Percentiles rank a stretch among this genome's conserved stretches.
Conservation (phyloP, 2,888 invertebrate genomes). For the Hofmannophila pseudospretella region DNA sequence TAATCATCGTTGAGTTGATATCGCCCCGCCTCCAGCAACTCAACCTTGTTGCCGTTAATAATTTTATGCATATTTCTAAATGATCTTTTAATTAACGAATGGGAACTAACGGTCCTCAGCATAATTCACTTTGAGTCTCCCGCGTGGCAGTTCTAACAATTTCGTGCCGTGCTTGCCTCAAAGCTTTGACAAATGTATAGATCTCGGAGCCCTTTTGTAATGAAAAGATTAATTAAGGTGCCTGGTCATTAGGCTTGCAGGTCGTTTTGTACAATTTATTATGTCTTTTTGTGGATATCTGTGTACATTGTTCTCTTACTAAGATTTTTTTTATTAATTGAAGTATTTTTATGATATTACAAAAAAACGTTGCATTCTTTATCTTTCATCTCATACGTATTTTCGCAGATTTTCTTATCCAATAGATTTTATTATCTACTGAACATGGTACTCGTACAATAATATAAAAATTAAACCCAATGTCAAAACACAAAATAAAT, state of each 20-base stretch:
- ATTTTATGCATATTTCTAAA: conserved; percentile 37
- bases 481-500: too few relatives aligned
- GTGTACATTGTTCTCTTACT: too few relatives aligned
- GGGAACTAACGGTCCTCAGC: conserved; percentile 25
- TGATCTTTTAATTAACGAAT: conserved; percentile 44
- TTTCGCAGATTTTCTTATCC: too few relatives aligned
- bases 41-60: conserved; percentile 15
- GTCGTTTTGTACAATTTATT: background rate
- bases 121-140: conserved; percentile 39
- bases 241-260: conserved; percentile 6
- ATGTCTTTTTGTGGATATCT: background rate
- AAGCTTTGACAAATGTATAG: conserved; percentile 16
- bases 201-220: conserved; percentile 7
- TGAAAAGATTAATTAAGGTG: conserved; percentile 10
- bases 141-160: conserved; percentile 24
- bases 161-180: conserved; percentile 22
- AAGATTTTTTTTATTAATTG: too few relatives aligned
- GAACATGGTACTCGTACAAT: too few relatives aligned
- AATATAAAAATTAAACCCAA: too few relatives aligned
- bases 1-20: conserved; percentile 31
- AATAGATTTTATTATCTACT: too few relatives aligned
- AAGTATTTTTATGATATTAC: too few relatives aligned
- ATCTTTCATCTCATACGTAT: too few relatives aligned
- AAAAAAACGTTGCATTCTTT: too few relatives aligned
- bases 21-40: conserved; percentile 2